Conservation (phyloP, 1,140 invertebrate genomes). For the Bombus soroeensis region DNA sequence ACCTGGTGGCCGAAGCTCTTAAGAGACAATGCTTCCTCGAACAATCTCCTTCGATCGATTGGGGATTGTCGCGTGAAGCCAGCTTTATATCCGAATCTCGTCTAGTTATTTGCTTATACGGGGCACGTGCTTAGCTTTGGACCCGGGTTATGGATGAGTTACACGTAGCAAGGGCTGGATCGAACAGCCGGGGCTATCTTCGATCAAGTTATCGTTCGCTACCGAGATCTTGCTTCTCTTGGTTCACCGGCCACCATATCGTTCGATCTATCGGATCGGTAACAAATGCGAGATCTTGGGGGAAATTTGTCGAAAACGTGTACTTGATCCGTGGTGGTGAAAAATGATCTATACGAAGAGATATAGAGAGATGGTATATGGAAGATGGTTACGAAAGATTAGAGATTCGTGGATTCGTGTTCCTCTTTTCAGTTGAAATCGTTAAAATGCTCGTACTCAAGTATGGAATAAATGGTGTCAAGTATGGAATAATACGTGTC, state of each 20-base stretch:
- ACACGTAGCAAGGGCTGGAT: constrained; percentile 4
- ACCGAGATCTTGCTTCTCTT: background rate
- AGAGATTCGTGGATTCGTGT: background rate
- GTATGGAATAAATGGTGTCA: too few species aligned
- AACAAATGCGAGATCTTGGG: constrained; percentile 13
- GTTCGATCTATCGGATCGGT: background rate
- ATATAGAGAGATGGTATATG: background rate
- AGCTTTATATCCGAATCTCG: constrained; percentile 40
- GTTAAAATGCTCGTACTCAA: too few species aligned
- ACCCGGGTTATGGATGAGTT: constrained; percentile 22
- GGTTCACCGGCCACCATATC: background rate
- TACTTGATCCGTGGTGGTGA: background rate
- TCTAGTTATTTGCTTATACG: constrained; percentile 43
- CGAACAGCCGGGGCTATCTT: background rate
- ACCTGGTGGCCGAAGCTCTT: background rate
- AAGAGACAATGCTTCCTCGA: constrained; percentile 29
- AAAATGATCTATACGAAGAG: background rate
- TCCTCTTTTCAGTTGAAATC: too few species aligned
- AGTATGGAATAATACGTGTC: too few species aligned
- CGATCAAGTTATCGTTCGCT: constrained; percentile 22
- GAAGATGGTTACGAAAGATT: background rate
- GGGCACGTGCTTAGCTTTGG: constrained; percentile 26
- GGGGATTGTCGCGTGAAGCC: background rate
- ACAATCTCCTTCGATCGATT: background rate
- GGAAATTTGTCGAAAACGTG: constrained; percentile 15